Percentiles rank a stretch among this genome's conserved stretches.
phyloP scores from a whole-genome alignment of 2,888 invertebrate genomes.

The Dicycla oo region DNA sequence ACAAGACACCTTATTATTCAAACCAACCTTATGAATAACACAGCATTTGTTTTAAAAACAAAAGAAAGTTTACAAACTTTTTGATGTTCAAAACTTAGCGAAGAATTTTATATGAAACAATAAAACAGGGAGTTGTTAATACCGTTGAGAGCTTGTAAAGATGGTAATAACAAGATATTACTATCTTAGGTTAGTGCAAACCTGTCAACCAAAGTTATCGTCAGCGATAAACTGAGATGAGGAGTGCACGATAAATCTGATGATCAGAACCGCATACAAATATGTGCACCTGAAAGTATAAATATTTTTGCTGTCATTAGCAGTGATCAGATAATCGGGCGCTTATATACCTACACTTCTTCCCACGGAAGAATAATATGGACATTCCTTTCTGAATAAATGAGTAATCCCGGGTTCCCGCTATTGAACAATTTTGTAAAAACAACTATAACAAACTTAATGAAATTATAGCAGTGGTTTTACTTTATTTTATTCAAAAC shows the following conservation, averaged over 20 bases:
- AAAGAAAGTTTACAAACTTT: constrained; percentile 32
- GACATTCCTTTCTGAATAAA: no score
- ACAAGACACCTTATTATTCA: constrained; percentile 33
- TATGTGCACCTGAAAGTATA: background rate
- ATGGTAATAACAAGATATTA: background rate
- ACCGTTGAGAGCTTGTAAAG: background rate
- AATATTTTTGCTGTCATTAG: background rate
- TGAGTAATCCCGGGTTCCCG: no score
- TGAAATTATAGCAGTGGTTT: no score
- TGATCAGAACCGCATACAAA: background rate
- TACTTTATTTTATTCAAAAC: no score
- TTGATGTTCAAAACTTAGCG: constrained; percentile 25
- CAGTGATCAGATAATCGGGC: no score
- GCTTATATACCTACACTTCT: no score
- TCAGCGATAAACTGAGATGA: background rate
- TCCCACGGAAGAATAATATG: no score
- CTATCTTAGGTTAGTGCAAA: constrained; percentile 3
- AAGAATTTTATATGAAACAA: constrained; percentile 38
- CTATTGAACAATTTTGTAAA: no score
- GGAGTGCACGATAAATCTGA: background rate
- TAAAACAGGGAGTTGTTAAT: constrained; percentile 25
- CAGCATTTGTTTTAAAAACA: constrained; percentile 40
- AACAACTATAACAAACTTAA: no score
- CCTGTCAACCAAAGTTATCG: background rate
- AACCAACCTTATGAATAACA: constrained; percentile 29